Base-by-base conservation (phyloP, 2,888 invertebrate species). In the Tuta absoluta region DNA sequence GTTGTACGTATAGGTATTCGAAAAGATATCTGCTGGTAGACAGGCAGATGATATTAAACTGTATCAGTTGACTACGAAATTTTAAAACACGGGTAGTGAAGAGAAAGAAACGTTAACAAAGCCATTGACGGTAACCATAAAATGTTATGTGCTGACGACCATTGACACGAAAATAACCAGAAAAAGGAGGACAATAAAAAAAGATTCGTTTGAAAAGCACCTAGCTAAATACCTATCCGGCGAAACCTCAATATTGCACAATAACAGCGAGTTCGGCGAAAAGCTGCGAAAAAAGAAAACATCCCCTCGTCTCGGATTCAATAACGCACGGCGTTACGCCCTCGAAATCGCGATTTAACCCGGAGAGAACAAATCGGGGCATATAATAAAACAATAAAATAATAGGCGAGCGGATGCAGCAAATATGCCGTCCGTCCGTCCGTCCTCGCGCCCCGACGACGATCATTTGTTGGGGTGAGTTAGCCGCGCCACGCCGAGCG, bases 371-470 rank as follows among this genome's bases (percentile, higher is more conserved):
- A 70, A 72, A 72, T 74, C 69, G 73, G 66, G 61, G 63, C 66
- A 68, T 72, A 66, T 72, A 72, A 71, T 72, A 71, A 72, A 72
- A 75, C 71, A 73, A 69, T 74, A 69, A 70, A 69, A 72, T 72
- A 72, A 74, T 72, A 65, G 69, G 68, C 51, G 68, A 63, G 66
- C 72, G 74, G 75, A 72, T 75, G 75, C 71, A 67, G 69, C 69
- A 68, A 76, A 74, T 72, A 72, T 70, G 74, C 68, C 66, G 62
- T 1, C 45, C 56, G 61, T 57, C 21, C 56, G 28, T 56, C 33
- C n/a, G 74, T 67, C 66, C 59, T 45, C 41, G 41, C 33, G 45
- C 2, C 28, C 53, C 53, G 7, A 3, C 53, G 4, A 24, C 62
- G 51, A n/a, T 21, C 51, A 62, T 62, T 38, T 62, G 51, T 38